Percentiles rank a stretch among this genome's conserved stretches.
phyloP scores from a whole-genome alignment of 2,797 vertebrate genomes.

The Enteromius mattozi region DNA sequence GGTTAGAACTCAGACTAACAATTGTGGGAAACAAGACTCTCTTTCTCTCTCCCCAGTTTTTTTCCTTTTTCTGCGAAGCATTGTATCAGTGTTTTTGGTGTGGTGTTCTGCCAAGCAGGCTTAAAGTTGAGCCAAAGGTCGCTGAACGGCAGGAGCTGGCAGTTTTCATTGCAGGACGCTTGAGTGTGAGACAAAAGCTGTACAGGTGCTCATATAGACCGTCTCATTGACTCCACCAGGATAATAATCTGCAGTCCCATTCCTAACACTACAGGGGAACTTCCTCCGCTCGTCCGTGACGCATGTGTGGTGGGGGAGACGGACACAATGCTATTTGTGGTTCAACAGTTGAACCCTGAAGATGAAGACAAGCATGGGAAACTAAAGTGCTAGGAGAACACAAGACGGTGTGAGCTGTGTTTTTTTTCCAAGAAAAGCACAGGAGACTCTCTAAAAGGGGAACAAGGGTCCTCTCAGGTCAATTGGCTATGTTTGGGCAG shows the following conservation, averaged over 20 bases:
- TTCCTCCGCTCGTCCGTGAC: constrained; percentile 26
- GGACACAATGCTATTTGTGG: constrained; percentile 18
- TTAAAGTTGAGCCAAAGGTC: constrained; percentile 62
- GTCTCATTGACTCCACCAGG: constrained; percentile 11
- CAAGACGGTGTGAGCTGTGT: not conserved
- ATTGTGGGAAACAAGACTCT: constrained; percentile 39
- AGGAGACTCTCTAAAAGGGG: constrained; percentile 14
- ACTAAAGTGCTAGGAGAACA: constrained; percentile 23
- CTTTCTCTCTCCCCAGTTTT: constrained; percentile 29
- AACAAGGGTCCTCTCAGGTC: constrained; percentile 32
- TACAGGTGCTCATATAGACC: constrained; percentile 60
- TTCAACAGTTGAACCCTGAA: constrained; percentile 41
- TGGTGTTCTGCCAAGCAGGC: constrained; percentile 64
- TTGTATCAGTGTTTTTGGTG: constrained; percentile 64
- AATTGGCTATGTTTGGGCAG: constrained; percentile 10
- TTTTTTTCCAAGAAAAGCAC: constrained; percentile 37
- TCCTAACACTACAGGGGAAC: constrained; percentile 35
- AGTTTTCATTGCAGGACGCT: constrained; percentile 58
- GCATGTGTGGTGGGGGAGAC: constrained; percentile 30
- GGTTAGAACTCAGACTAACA: constrained; percentile 60
- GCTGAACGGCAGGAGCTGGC: constrained; percentile 58
- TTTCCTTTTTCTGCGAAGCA: constrained; percentile 58
- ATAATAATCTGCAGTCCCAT: constrained; percentile 41
- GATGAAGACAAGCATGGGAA: constrained; percentile 51
- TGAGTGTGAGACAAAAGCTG: constrained; percentile 57